phyloP scores from a whole-genome alignment of 2,888 invertebrate genomes.

The Ligdia adustata region DNA sequence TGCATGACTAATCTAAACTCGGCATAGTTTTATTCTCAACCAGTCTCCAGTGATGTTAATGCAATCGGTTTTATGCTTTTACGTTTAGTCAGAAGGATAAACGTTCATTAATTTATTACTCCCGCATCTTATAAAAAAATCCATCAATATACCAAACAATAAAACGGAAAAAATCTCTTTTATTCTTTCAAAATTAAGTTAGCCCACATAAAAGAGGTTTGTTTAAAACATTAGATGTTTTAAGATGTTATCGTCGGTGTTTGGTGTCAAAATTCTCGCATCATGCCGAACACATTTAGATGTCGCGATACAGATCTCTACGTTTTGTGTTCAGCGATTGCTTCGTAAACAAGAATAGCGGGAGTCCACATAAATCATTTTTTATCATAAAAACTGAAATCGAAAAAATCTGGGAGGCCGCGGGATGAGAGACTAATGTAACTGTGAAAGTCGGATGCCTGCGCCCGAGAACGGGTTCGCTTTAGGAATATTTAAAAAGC shows the following conservation, averaged over 20 bases:
- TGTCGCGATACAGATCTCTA: slow-evolving; percentile 66
- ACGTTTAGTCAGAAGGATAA: slow-evolving; percentile 13
- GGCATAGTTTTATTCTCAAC: slow-evolving; percentile 34
- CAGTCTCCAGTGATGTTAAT: slow-evolving; percentile 47
- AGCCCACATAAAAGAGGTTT: slow-evolving; percentile 78
- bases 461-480: slow-evolving; percentile 9
- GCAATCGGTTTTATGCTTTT: slow-evolving; percentile 28
- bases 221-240: slow-evolving; percentile 83
- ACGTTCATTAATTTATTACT: slow-evolving; percentile 23
- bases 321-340: slow-evolving; percentile 74
- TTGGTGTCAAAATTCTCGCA: slow-evolving; percentile 83
- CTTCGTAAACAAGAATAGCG: slow-evolving; percentile 81
- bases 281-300: slow-evolving; percentile 80
- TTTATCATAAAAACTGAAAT: slow-evolving; percentile 34
- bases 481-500: slow-evolving; percentile 13
- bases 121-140: slow-evolving; percentile 26
- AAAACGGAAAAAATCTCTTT: slow-evolving; percentile 62
- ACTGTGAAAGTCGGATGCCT: slow-evolving; percentile 17
- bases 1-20: slow-evolving; percentile 58
- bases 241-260: slow-evolving; percentile 77
- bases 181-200: slow-evolving; percentile 79
- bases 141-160: slow-evolving; percentile 68
- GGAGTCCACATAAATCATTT: slow-evolving; percentile 79
- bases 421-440: slow-evolving; percentile 15
- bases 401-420: slow-evolving; percentile 25